Evolutionary conservation across 2,113 vertebrate species (phyloP).

Genomic region (Alethe castanea): DNA sequence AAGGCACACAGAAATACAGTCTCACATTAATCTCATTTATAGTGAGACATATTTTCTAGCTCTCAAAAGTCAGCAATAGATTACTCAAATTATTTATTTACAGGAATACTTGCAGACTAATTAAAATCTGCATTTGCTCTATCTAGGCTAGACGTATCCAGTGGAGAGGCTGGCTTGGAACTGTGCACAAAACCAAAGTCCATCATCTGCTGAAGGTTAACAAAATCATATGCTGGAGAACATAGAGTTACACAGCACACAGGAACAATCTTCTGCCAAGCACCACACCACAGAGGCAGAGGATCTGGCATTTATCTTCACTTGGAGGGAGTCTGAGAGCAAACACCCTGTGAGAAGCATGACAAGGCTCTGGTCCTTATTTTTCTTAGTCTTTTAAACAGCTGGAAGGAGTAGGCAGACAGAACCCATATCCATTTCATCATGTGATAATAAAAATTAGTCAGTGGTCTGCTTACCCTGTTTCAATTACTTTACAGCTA

Average conservation of each 20-base stretch:
- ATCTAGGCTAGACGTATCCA: neutral
- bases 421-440: neutral
- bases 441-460: neutral
- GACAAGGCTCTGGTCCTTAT: neutral
- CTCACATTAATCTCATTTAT: neutral
- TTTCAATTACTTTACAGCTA: neutral
- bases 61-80: neutral
- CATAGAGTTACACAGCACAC: neutral
- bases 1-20: neutral
- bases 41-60: neutral
- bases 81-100: neutral
- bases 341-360: neutral
- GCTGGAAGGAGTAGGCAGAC: neutral
- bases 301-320: neutral
- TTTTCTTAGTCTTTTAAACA: neutral
- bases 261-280: neutral
- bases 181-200: rapidly evolving
- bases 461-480: neutral
- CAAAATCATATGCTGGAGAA: neutral
- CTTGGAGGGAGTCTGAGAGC: neutral
- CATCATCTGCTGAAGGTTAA: neutral
- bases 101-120: neutral
- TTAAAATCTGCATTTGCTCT: neutral
- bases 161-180: neutral
- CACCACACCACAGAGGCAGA: neutral